These are phyloP conservation scores for Diaprepes abbreviatus DNA, from an alignment of 2,888 invertebrate species.

Conservation along the genomic window DNA sequence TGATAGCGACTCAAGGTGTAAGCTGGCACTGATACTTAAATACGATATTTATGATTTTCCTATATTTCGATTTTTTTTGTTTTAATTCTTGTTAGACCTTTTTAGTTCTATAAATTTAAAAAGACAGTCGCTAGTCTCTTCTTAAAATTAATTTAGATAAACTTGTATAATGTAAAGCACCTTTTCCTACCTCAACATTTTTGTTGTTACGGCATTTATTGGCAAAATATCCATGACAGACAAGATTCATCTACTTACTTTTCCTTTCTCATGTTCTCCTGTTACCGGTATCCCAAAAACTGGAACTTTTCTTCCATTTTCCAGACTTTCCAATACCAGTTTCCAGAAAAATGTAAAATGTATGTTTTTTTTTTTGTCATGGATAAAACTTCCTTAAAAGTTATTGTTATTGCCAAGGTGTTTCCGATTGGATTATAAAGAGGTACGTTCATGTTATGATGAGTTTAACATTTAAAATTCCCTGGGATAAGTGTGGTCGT, in stretches of 20 bases:
- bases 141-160: no score
- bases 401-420: conserved; percentile 15
- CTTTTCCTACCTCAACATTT: no score
- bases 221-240: not conserved
- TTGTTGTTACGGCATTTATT: no score
- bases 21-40: no score
- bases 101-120: no score
- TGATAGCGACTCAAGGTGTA: no score
- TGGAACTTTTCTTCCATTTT: conserved; percentile 60
- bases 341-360: conserved; percentile 42
- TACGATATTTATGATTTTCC: no score
- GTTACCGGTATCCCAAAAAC: conserved; percentile 56
- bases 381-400: not conserved
- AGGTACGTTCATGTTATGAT: not conserved
- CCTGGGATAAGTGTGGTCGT: no score
- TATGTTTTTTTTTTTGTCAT: conserved; percentile 14
- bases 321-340: conserved; percentile 46
- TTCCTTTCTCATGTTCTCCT: conserved; percentile 28
- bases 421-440: not conserved
- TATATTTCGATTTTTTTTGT: no score
- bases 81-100: no score
- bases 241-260: not conserved
- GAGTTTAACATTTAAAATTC: not conserved
- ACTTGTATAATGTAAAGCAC: no score
- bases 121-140: no score